phyloP scores from a whole-genome alignment of 2,797 vertebrate genomes.

The Mergus octosetaceus region DNA sequence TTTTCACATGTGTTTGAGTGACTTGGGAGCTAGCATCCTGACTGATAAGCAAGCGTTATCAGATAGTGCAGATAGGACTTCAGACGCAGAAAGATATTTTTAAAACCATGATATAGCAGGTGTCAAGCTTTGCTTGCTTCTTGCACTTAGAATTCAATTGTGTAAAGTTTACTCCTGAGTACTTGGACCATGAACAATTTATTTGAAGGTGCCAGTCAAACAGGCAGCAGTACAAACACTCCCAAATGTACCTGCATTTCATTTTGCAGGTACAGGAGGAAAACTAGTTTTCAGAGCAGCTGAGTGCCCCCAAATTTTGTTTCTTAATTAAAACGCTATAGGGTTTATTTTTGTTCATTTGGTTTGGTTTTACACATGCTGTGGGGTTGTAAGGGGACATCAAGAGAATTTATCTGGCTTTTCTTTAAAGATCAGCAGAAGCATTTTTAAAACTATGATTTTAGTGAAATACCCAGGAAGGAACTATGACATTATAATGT shows the following conservation, averaged over 20 bases:
- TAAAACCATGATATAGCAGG: background rate
- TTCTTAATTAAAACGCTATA: background rate
- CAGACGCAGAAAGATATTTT: background rate
- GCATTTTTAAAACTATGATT: background rate
- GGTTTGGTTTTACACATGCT: background rate
- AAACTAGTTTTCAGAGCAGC: background rate
- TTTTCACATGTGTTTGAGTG: background rate
- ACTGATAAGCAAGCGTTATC: background rate
- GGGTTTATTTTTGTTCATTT: background rate
- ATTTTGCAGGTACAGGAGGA: background rate
- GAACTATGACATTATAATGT: background rate
- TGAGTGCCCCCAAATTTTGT: background rate
- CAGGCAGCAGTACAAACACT: conserved; percentile 30
- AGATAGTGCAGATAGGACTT: background rate
- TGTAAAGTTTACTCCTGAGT: conserved; percentile 32
- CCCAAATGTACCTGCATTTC: background rate
- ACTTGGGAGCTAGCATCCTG: background rate
- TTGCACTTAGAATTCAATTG: conserved; percentile 27
- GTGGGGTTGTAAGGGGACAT: background rate
- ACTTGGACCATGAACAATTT: conserved; percentile 45
- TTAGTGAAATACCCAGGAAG: background rate
- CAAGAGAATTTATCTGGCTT: background rate
- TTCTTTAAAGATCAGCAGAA: background rate
- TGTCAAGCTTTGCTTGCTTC: conserved; percentile 24
- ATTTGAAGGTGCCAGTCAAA: conserved; percentile 59